These are phyloP conservation scores for Meriones unguiculatus DNA, from an alignment of 2,113 vertebrate species.

Conservation along the genomic window DNA sequence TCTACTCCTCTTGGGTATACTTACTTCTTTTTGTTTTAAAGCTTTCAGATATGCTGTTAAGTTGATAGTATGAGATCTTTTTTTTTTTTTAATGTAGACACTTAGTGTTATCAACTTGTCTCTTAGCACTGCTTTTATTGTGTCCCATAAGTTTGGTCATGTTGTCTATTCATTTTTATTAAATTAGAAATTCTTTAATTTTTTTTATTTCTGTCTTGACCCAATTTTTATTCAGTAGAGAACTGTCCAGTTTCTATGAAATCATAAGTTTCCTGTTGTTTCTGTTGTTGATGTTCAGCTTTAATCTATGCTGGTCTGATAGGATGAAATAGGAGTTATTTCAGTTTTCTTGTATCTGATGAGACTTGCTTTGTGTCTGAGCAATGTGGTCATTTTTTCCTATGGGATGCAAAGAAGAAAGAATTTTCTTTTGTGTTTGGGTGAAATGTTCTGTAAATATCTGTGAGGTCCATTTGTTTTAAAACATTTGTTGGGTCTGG, in stretches of 20 bases:
- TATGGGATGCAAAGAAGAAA: background rate
- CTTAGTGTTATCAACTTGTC: background rate
- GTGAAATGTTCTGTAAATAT: background rate
- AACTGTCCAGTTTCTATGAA: background rate
- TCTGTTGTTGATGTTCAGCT: background rate
- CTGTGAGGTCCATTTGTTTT: background rate
- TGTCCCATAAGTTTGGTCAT: background rate
- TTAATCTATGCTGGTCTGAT: background rate
- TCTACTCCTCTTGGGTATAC: background rate
- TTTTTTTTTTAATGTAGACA: background rate
- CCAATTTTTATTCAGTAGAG: background rate
- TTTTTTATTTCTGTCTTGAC: background rate
- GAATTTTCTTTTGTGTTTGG: background rate
- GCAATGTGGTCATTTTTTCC: background rate
- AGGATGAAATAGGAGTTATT: background rate
- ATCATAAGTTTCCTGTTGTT: background rate
- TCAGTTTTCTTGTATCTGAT: background rate
- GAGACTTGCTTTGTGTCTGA: background rate
- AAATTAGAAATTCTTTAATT: background rate
- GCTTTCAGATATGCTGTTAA: background rate
- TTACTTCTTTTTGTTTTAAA: background rate
- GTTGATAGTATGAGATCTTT: background rate
- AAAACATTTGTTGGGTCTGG: background rate
- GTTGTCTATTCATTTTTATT: background rate
- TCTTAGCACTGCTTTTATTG: background rate